These are phyloP conservation scores for Heterotis niloticus DNA, from an alignment of 2,113 vertebrate genomes.

Conservation along the genomic window DNA sequence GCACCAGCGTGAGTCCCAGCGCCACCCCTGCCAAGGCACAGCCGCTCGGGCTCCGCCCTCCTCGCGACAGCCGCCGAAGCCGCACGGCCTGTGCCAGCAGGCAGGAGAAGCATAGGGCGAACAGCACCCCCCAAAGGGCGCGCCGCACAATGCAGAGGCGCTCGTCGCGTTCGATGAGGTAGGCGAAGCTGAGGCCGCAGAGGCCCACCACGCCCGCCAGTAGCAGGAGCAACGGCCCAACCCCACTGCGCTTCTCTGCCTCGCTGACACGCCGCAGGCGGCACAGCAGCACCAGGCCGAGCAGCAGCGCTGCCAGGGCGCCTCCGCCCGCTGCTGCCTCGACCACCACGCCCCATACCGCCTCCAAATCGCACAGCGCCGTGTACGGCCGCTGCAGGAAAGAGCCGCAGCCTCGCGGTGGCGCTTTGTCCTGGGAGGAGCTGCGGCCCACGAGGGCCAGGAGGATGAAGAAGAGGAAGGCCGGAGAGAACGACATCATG, in stretches of 20 bases:
- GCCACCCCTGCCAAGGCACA: conserved; percentile 79
- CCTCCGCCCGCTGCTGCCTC: conserved; percentile 81
- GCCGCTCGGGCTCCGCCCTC: conserved; percentile 77
- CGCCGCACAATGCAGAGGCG: conserved; percentile 77
- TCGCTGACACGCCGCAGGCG: conserved; percentile 84
- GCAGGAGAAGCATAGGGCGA: conserved; percentile 89
- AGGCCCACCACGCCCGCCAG: conserved; percentile 82
- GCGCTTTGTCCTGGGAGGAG: conserved; percentile 60
- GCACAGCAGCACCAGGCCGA: conserved; percentile 80
- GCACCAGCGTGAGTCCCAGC: conserved; percentile 79
- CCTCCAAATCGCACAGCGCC: conserved; percentile 89
- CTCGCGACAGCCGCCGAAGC: conserved; percentile 75
- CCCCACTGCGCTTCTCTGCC: conserved; percentile 81
- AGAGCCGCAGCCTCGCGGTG: conserved; percentile 75
- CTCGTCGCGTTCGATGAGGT: conserved; percentile 86
- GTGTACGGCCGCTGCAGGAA: conserved; percentile 81
- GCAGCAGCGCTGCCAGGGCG: conserved; percentile 72
- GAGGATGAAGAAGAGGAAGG: conserved; percentile 68
- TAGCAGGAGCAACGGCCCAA: conserved; percentile 84
- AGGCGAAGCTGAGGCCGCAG: conserved; percentile 86
- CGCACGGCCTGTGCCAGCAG: conserved; percentile 84
- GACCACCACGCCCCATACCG: conserved; percentile 88
- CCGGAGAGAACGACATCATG: conserved; percentile 55
- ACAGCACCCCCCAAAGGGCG: conserved; percentile 87
- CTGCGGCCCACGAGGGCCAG: conserved; percentile 63